Evolutionary conservation across 2,888 invertebrate genomes (phyloP), one percentile per base, ranked within the genome.

Genomic region (Amphipoea lucens): DNA sequence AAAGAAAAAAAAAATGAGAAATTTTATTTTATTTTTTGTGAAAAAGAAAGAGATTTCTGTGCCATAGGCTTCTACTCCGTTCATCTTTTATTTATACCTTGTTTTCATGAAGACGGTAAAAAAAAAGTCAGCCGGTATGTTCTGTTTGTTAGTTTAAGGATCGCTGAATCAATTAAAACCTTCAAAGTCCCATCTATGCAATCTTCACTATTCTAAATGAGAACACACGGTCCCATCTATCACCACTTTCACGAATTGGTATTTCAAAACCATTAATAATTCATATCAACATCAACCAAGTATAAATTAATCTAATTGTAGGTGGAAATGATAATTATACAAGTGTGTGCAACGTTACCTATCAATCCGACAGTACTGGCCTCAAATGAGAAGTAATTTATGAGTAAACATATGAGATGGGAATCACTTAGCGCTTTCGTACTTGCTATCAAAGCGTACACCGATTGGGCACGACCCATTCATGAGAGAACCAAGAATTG

Each of bases 331-430:
- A 77, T 87, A 90, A 88, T 90, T 85, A 88, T 71, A 81, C 78
- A 76, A 62, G 83, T 82, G 81, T 87, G 84, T 84, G 83, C 72
- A 81, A 89, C 84, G 88, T 86, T 84, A 92, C 91, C 91, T 91
- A 93, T 93, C 92, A 92, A 92, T 93, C 92, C 89, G 74, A 62
- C 75, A 89, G 89, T 84, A 88, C 86, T 85, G 81, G 82, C 89
- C 87, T 92, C 91, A 92, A 95, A 95, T 93, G 90, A 92, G 90
- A 87, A 87, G 92, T 95, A 95, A 95, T 94, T 94, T 89, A 87
- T 91, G 89, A 69, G 92, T 91, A 95, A 94, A 95, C 93, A 94
- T 69, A 74, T 82, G 86, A 89, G 90, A 92, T 92, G 93, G 93
- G 92, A 92, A 91, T 89, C 93, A 92, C 91, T 95, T 95, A 95